Evolutionary conservation across 1,140 invertebrate genomes (phyloP).

Genomic region (Formica selysi): DNA sequence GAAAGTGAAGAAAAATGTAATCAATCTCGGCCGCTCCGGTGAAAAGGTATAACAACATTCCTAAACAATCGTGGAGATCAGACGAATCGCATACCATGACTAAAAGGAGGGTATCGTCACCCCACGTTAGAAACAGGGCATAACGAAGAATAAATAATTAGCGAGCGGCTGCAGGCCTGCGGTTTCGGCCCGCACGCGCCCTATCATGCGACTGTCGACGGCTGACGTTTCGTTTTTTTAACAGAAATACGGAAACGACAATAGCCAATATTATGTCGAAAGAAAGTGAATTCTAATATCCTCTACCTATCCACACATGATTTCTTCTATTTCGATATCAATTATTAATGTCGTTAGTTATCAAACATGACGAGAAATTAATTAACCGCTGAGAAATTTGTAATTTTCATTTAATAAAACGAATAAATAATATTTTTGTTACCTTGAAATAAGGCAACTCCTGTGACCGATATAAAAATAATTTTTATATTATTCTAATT

Average conservation of each 20-base stretch:
- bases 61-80: background rate
- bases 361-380: conserved; percentile 6
- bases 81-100: conserved; percentile 15
- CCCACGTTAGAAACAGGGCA: conserved; percentile 74
- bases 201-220: conserved; percentile 72
- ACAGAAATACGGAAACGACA: conserved; percentile 63
- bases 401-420: background rate
- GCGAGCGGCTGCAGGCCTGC: conserved; percentile 78
- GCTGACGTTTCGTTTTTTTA: conserved; percentile 65
- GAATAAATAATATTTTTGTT: background rate
- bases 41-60: background rate
- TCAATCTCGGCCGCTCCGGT: background rate
- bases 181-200: conserved; percentile 79
- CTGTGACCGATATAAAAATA: background rate
- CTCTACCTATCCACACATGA: too few species aligned
- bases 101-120: conserved; percentile 68
- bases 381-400: conserved; percentile 3
- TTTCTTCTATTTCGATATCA: background rate
- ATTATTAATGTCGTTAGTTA: background rate
- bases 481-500: conserved; percentile 2
- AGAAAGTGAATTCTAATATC: conserved; percentile 8
- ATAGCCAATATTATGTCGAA: background rate
- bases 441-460: too few species aligned
- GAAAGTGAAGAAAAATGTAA: background rate
- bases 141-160: conserved; percentile 83